Evolutionary conservation across 2,888 invertebrate genomes (phyloP), one percentile per base, ranked within the genome.

Genomic region (Amphipyra tragopoginis): DNA sequence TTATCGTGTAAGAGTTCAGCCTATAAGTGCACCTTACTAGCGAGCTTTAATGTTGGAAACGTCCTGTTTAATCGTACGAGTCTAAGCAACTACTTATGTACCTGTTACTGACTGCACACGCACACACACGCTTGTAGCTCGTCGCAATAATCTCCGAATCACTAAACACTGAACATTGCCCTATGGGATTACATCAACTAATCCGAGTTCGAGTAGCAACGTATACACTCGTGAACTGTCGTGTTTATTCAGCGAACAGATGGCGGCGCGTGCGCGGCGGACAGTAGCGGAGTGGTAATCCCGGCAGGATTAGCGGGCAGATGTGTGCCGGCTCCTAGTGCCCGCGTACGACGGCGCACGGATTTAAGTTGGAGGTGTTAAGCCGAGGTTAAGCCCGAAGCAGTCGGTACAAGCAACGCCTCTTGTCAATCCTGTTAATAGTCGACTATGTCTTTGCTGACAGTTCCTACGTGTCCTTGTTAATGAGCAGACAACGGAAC

Each of bases 221-320:
- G 64, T 56, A 65, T 79, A 79, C 80, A 78, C 48, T 68, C 50
- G 50, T 60, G 51, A 60, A 53, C 40, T 61, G 72, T 54, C 49
- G 57, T 73, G 73, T 75, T 73, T 66, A 39, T 59, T 33, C 49
- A 62, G 52, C 36, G 51, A 48, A 38, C 74, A 67, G 74, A 21
- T 50, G 62, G 52, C 48, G 51, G 58, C 58, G 48, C 52, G 69
- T 33, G 45, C 54, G 33, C 29, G 45, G 14, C 26, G 26, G 9
- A 9, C 36, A 48, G 53, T 34, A 34, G 48, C 34, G 33, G 34
- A 21, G 13, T 3, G 21, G 1, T 54, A 51, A 69, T 47, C 72
- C 51, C 38, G 39, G 34, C 36, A 38, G 69, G 74, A 69, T 70
- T 70, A 70, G 62, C 44, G 34, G 15, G 52, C 69, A 69, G 47